phyloP scores from a whole-genome alignment of 1,140 invertebrate genomes.

The Drosophila tristis region DNA sequence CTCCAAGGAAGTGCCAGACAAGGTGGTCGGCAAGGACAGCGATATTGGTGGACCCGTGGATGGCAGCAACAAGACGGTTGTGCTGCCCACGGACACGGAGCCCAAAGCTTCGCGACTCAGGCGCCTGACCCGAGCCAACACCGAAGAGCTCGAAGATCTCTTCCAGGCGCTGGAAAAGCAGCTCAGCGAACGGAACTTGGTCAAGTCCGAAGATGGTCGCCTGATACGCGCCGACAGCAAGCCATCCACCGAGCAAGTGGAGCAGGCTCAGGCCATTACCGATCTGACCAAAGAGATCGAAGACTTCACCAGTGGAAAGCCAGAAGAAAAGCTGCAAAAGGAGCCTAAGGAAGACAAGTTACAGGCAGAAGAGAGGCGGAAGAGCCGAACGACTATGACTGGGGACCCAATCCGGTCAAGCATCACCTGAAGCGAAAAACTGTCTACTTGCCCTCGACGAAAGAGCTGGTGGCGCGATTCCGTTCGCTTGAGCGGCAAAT shows the following conservation, averaged over 20 bases:
- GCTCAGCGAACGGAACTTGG: conserved; percentile 62
- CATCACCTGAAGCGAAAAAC: conserved; percentile 76
- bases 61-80: conserved; percentile 73
- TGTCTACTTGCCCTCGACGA: conserved; percentile 74
- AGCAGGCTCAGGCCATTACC: conserved; percentile 67
- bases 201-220: conserved; percentile 77
- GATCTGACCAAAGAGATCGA: conserved; percentile 75
- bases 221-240: conserved; percentile 44
- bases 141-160: conserved; percentile 73
- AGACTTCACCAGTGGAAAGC: conserved; percentile 59
- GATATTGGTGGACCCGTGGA: conserved; percentile 50
- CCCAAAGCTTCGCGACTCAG: conserved; percentile 71
- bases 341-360: conserved; percentile 10
- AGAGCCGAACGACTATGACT: conserved; percentile 63
- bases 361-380: conserved; percentile 30
- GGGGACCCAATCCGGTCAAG: conserved; percentile 76
- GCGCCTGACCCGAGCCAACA: conserved; percentile 74
- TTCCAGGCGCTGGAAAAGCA: conserved; percentile 80
- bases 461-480: conserved; percentile 75
- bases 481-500: conserved; percentile 76
- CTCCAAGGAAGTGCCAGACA: conserved; percentile 15
- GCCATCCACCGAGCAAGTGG: conserved; percentile 43
- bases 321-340: conserved; percentile 10
- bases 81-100: conserved; percentile 76
- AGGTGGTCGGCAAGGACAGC: conserved; percentile 33